Base-by-base conservation (phyloP, 2,888 invertebrate genomes). In the Drosophila phalerata region DNA sequence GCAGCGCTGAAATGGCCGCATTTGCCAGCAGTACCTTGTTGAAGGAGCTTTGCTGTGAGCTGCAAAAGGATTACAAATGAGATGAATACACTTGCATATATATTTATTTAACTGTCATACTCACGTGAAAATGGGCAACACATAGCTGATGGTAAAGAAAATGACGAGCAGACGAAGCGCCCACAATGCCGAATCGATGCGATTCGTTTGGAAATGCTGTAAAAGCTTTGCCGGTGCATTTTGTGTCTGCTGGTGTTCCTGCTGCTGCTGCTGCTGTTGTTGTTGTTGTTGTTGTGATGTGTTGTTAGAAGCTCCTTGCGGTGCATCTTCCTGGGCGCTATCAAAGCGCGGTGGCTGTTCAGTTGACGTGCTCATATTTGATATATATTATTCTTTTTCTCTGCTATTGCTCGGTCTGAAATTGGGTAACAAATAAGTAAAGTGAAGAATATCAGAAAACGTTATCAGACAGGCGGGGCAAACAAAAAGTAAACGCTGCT, bases 1-100 rank as follows among this genome's bases (percentile, higher is more conserved):
- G 94, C 56, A 99, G 94, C 1, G 99, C 98, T 85, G 98, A 98
- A 5, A 97, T 97, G 5, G 99, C 99, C 13, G 98, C 98, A 94
- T 97, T 98, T 57, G 97, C 97, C 78, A 99, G 94, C 75, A 99
- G 93, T 15, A 97, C 97, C 93, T 98, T 97, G 93, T 97, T 97
- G 93, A 98, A 98, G 49, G 96, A 95, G 90, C 96, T 97, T 89
- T 95, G 94, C 32, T 96, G 94, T 91, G 94, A 95, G 80, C 96
- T 96, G 85, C 87, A 94, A 94, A 94, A 37, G 15, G 2, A 5
- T 11, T 5, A 19, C 3, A 57, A n/a, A 17, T 47, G 10, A 63
- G 11, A 2, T 28, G 3, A 2, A 32, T 25, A 22, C 3, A 11
- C 3, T 13, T 13, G 11, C 19, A 45, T 13, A 45, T 13, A 6